A percentile compares a stretch with the other conserved stretches of the same genome.
Conservation (phyloP, 2,113 vertebrate species). For the Pelecanus crispus region DNA sequence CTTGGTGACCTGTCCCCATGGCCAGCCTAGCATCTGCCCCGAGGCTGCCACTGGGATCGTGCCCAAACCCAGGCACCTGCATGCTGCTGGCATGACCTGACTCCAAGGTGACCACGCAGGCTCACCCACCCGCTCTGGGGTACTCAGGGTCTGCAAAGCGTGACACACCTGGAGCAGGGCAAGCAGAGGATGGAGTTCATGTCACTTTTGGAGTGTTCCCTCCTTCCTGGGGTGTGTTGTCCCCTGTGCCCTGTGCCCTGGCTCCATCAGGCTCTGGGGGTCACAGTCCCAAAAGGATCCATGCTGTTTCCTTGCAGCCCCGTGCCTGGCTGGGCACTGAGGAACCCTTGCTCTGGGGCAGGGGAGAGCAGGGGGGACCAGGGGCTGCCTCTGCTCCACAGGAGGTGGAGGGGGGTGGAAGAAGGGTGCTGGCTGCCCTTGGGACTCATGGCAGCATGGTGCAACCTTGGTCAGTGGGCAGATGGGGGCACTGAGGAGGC, state of each 20-base stretch:
- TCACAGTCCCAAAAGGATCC: background rate
- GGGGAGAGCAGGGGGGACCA: fast-evolving
- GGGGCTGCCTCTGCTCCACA: background rate
- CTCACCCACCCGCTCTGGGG: fast-evolving
- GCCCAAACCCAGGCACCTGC: fast-evolving
- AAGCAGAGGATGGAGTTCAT: background rate
- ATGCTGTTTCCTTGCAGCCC: background rate
- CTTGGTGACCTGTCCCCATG: background rate
- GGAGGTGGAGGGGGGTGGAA: background rate
- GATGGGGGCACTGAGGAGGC: background rate
- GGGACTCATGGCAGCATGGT: background rate
- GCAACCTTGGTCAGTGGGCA: background rate
- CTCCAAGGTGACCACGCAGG: fast-evolving
- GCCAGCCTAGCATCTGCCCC: background rate
- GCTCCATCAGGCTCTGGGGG: background rate
- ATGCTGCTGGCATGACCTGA: fast-evolving
- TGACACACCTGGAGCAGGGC: fast-evolving
- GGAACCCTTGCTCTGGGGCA: fast-evolving
- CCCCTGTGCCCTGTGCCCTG: background rate
- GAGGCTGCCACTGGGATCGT: fast-evolving
- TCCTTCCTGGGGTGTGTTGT: background rate
- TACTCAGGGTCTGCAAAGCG: fast-evolving
- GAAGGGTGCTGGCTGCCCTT: background rate
- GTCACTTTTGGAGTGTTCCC: background rate
- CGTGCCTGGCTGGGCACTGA: fast-evolving